Base-by-base conservation (phyloP, 1,140 invertebrate genomes). In the Sminthurinus signatus region DNA sequence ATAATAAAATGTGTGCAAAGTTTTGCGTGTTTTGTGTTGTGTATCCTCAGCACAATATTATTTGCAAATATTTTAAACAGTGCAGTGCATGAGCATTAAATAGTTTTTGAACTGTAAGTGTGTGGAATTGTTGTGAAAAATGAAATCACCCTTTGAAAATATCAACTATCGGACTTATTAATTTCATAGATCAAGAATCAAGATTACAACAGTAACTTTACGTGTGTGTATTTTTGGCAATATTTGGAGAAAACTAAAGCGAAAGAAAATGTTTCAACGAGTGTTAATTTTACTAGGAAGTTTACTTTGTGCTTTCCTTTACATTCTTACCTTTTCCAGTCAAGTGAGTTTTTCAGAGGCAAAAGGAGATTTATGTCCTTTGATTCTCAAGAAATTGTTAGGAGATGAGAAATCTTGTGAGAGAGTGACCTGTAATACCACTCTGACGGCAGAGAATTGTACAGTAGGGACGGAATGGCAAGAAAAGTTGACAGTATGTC, bases 391-490 rank as follows among this genome's bases (percentile, higher is more conserved):
- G n/a, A 46, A 61, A 28, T 31, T 39, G 19, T 39, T 60, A 2
- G 57, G 57, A 5, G 46, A 32, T 15, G 14, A 15, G 10, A 21
- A 46, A 8, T n/a, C 15, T 50, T 69, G 67, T 32, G 48, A 65
- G 2, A 25, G 31, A 31, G 21, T 69, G 0, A 44, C 39, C 15
- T 69, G 67, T 42, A 12, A 60, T n/a, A 50, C 44, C 15, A 46
- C 54, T 14, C 42, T 69, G 5, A 54, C 28, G 14, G 19, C 32
- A 15, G 36, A 51, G 0, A 48, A 57, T 52, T 70, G 68, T 44
- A 36, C 57, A 19, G 23, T 23, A 15, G 46, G 19, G 1, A 56
- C 32, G 12, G 28, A 46, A 10, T 32, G 12, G 15, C n/a, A 12
- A 17, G 55, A 36, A 32, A 21, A 21, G 3, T 36, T 31, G 14